Conservation (phyloP, 2,888 invertebrate genomes). For the Andrena bicolor region DNA sequence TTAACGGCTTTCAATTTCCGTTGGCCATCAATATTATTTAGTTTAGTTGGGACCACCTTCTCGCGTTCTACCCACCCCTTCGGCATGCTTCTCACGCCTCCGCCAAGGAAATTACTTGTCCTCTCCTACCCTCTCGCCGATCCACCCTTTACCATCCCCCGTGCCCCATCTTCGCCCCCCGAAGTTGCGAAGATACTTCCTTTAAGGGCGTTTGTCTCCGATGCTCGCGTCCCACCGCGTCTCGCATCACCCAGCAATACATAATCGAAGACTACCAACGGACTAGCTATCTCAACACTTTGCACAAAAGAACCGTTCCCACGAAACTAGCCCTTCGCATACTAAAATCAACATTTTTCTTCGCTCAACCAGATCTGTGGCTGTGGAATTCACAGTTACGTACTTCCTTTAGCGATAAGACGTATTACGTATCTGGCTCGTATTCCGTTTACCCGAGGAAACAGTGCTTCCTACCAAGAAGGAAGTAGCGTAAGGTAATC, state of each 20-base stretch:
- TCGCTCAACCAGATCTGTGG: neutral
- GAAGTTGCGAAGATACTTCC: slow-evolving; percentile 49
- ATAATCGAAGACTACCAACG: slow-evolving; percentile 37
- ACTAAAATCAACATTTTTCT: neutral
- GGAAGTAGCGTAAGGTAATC: slow-evolving; percentile 3
- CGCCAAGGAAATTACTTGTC: slow-evolving; percentile 84
- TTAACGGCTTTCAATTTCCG: slow-evolving; percentile 85
- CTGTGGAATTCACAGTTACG: neutral
- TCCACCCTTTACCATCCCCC: slow-evolving; percentile 36
- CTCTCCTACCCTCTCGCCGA: slow-evolving; percentile 70
- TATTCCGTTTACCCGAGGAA: slow-evolving; percentile 21
- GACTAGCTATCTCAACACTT: neutral
- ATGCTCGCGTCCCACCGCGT: slow-evolving; percentile 43
- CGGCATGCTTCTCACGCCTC: slow-evolving; percentile 84
- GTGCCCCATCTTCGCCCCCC: neutral
- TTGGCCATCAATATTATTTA: slow-evolving; percentile 85
- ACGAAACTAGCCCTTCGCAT: neutral
- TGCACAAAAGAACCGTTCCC: neutral
- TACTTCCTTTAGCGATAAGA: slow-evolving; percentile 11
- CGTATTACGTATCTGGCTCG: slow-evolving; percentile 2
- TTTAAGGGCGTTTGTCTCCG: slow-evolving; percentile 66
- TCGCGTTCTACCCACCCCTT: slow-evolving; percentile 72
- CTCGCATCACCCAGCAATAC: slow-evolving; percentile 23
- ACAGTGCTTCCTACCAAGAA: slow-evolving; percentile 2
- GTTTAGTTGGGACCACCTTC: slow-evolving; percentile 82